Conservation (phyloP, 1,140 invertebrate species). For the Zaprionus inermis region DNA sequence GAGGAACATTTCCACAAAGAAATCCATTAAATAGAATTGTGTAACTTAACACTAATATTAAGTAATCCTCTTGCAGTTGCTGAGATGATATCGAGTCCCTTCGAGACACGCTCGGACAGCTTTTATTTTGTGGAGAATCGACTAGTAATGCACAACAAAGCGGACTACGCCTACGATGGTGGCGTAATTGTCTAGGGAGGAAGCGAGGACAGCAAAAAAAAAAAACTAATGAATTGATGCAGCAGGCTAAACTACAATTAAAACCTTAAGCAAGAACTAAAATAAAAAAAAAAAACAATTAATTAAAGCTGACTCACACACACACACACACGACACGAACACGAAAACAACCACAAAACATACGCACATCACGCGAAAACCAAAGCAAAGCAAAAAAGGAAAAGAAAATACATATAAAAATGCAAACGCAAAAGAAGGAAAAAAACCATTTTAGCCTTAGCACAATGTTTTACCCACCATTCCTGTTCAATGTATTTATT, state of each 20-base stretch:
- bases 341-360: conserved; percentile 39
- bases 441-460: conserved; percentile 81
- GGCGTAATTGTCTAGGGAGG: conserved; percentile 68
- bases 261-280: conserved; percentile 56
- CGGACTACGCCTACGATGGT: conserved; percentile 84
- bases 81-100: conserved; percentile 98
- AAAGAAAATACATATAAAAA: conserved; percentile 19
- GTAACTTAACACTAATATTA: not conserved
- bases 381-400: conserved; percentile 34
- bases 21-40: too few species aligned
- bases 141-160: conserved; percentile 99
- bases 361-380: conserved; percentile 45
- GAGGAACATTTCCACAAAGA: too few species aligned
- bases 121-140: conserved; percentile 99
- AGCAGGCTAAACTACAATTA: conserved; percentile 44
- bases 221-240: conserved; percentile 33
- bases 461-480: conserved; percentile 79
- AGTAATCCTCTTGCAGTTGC: conserved; percentile 88
- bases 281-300: conserved; percentile 44
- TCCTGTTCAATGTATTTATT: conserved; percentile 78
- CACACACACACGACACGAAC: conserved; percentile 37
- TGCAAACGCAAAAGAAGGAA: conserved; percentile 14
- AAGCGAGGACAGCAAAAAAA: not conserved
- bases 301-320: conserved; percentile 49
- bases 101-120: conserved; percentile 98